Conservation (phyloP, 1,140 invertebrate genomes). For the Macrobrachium rosenbergii region DNA sequence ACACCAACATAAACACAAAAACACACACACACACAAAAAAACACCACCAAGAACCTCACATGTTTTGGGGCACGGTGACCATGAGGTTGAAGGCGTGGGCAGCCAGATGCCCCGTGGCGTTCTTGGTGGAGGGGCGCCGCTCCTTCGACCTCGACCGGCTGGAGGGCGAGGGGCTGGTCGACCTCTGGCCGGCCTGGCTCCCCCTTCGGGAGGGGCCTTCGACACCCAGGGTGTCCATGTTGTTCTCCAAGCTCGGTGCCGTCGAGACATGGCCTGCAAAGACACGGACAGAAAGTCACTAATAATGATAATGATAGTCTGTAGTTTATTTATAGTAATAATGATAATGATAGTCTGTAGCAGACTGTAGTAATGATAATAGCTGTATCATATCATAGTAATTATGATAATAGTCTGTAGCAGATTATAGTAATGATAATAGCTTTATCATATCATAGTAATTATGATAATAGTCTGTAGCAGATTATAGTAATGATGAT, state of each 20-base stretch:
- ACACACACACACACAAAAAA: background rate
- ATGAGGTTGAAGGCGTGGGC: conserved; percentile 59
- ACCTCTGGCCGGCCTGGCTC: conserved; percentile 4
- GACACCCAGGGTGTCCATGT: conserved; percentile 47
- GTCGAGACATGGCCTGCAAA: conserved; percentile 56
- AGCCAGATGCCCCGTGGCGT: conserved; percentile 54
- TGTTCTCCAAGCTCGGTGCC: conserved; percentile 53
- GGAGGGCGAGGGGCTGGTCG: conserved; percentile 42
- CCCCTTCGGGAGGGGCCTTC: conserved; percentile 18
- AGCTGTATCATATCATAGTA: too few relatives aligned
- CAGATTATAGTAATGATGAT: too few relatives aligned
- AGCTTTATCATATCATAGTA: too few relatives aligned
- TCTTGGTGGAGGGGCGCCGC: conserved; percentile 16
- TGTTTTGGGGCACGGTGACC: conserved; percentile 53
- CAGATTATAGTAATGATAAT: too few relatives aligned
- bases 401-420: too few relatives aligned
- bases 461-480: too few relatives aligned
- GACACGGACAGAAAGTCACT: background rate
- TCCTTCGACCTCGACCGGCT: conserved; percentile 41
- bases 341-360: too few relatives aligned
- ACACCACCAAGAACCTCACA: conserved; percentile 25
- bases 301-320: background rate
- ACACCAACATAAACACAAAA: too few relatives aligned
- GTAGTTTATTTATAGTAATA: too few relatives aligned
- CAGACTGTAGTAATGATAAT: too few relatives aligned